phyloP scores from a whole-genome alignment of 2,113 vertebrate genomes.

The Melanerpes formicivorus region DNA sequence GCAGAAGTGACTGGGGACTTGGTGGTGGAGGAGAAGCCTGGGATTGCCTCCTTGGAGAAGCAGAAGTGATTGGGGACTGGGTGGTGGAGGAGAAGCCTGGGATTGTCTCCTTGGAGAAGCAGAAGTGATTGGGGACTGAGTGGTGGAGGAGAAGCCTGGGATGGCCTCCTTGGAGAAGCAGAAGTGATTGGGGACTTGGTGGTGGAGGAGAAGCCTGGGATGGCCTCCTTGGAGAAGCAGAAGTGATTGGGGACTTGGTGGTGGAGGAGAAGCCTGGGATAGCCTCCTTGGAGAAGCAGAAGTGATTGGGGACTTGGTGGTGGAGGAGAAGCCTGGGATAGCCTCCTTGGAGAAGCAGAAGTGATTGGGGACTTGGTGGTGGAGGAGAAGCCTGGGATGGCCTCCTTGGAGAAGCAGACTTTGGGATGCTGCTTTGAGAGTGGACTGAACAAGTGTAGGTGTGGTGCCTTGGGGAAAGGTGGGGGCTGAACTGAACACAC shows the following conservation, averaged over 20 bases:
- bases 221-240: not conserved
- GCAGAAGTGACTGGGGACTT: not conserved
- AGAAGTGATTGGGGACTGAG: not conserved
- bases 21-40: not conserved
- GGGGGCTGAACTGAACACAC: not conserved
- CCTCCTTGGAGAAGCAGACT: not conserved
- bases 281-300: not conserved
- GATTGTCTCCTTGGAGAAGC: not conserved
- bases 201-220: not conserved
- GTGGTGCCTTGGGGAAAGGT: not conserved
- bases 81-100: not conserved
- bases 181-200: not conserved
- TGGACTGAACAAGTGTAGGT: not conserved
- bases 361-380: not conserved
- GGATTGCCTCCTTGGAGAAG: not conserved
- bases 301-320: not conserved
- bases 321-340: not conserved
- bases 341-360: not conserved
- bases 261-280: not conserved
- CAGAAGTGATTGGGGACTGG: fast-evolving
- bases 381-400: not conserved
- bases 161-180: not conserved
- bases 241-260: not conserved
- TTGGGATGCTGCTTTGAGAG: not conserved
- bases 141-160: not conserved